These are phyloP conservation scores for Drosophila buzzatii DNA, from an alignment of 2,888 invertebrate species.

Conservation along the genomic window DNA sequence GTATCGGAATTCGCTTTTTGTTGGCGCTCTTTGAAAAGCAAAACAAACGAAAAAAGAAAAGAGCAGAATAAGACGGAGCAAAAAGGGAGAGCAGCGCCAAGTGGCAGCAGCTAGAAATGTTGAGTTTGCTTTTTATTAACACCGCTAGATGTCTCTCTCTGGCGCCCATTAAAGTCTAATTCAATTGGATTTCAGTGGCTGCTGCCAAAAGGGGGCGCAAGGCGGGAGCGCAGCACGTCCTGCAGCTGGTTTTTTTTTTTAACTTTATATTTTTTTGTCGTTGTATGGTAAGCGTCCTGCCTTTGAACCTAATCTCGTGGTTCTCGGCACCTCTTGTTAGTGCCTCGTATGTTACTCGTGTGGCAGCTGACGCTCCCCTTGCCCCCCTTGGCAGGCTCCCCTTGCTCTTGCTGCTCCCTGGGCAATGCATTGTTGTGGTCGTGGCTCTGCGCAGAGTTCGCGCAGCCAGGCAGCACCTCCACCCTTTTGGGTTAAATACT, in stretches of 20 bases:
- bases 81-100: slow-evolving; percentile 28
- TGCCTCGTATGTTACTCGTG: slow-evolving; percentile 70
- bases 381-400: neutral
- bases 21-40: slow-evolving; percentile 30
- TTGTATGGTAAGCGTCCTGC: slow-evolving; percentile 42
- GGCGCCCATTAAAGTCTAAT: slow-evolving; percentile 74
- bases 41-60: slow-evolving; percentile 33
- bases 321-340: slow-evolving; percentile 80
- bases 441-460: slow-evolving; percentile 80
- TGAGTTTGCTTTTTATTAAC: slow-evolving; percentile 73
- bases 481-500: slow-evolving; percentile 84
- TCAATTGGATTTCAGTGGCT: slow-evolving; percentile 70
- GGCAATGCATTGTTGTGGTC: slow-evolving; percentile 51
- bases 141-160: slow-evolving; percentile 80
- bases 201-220: slow-evolving; percentile 26
- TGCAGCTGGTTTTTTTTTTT: slow-evolving; percentile 10
- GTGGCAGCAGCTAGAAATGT: slow-evolving; percentile 52
- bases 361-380: slow-evolving; percentile 4
- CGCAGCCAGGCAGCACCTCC: slow-evolving; percentile 83
- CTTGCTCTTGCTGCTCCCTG: slow-evolving; percentile 1
- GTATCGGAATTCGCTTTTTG: slow-evolving; percentile 72
- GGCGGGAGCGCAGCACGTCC: slow-evolving; percentile 40
- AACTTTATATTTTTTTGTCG: slow-evolving; percentile 21
- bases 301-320: slow-evolving; percentile 83
- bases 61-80: slow-evolving; percentile 2